Base-by-base conservation (phyloP, 1,140 invertebrate species). In the Tyrophagus putrescentiae region DNA sequence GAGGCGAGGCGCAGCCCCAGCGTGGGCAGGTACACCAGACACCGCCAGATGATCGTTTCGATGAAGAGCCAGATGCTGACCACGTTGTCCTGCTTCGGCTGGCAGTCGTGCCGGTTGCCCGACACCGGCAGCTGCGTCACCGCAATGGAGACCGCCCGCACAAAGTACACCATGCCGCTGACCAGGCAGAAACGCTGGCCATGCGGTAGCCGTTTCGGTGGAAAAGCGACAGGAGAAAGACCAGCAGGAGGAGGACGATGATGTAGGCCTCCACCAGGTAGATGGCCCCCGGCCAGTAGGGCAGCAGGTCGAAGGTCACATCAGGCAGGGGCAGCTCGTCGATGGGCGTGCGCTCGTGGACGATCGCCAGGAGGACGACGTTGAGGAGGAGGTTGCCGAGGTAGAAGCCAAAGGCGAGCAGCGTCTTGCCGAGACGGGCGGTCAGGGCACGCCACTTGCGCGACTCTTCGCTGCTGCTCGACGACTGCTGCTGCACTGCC, bases 191-290 rank as follows among this genome's bases (percentile, higher is more conserved):
- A 72, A 64, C 87, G 76, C 64, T 86, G 78, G 84, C 77, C 33
- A 90, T 80, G 66, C 89, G 89, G 71, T 85, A 87, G 67, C 83
- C 84, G 73, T 88, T 82, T 69, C 84, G 86, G 75, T 89, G 85
- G 70, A 88, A 81, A 66, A 87, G 72, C 57, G 88, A 77, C 63
- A 86, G 77, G 62, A 85, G 66, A 71, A 85, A 77, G 52, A 82
- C 80, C 33, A 80, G 77, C 67, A 79, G 82, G 32, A 82, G 82
- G 48, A 80, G 79, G 67, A 86, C 73, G 76, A 88, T 85, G 65
- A 90, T 88, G 62, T 89, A 76, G 69, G 85, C 79, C 75, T 91
- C 86, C 13, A 84, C 87, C 16, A 85, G 80, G 68, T 79, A 76
- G n/a, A 90, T 76, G 16, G 81, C 84, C 84, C 84, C 87, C 67